A percentile compares a stretch with the other conserved stretches of the same genome.
Evolutionary conservation across 2,888 invertebrate species (phyloP).

Genomic region (Protodeltote pygarga): DNA sequence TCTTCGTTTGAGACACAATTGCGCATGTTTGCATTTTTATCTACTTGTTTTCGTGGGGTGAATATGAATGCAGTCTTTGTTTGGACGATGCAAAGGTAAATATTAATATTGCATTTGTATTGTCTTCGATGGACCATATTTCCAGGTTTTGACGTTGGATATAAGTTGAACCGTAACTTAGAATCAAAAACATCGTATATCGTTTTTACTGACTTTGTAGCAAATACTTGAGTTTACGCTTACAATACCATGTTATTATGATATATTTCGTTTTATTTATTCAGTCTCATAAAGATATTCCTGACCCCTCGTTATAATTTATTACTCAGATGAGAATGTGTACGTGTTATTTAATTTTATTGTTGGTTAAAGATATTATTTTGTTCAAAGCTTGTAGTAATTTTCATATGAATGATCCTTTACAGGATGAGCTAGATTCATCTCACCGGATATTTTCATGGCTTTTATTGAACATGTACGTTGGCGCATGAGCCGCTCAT

Average conservation of each 20-base stretch:
- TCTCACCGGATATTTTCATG: too few relatives aligned
- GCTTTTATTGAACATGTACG: too few relatives aligned
- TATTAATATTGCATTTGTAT: constrained; percentile 74
- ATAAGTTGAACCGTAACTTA: constrained; percentile 35
- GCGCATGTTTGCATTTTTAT: constrained; percentile 85
- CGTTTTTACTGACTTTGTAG: constrained; percentile 26
- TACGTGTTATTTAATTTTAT: constrained; percentile 41
- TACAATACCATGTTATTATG: constrained; percentile 36
- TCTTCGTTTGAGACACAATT: constrained; percentile 82
- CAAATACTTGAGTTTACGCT: constrained; percentile 30
- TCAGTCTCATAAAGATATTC: constrained; percentile 36
- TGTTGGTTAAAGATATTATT: constrained; percentile 33
- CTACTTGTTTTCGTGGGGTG: constrained; percentile 83
- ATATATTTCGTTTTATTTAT: constrained; percentile 45
- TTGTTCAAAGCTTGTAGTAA: constrained; percentile 12
- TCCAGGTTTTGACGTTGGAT: constrained; percentile 51
- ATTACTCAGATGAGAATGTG: constrained; percentile 35
- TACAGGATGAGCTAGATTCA: too few relatives aligned
- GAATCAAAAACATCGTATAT: constrained; percentile 25
- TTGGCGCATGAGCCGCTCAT: too few relatives aligned
- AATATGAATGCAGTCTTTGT: constrained; percentile 82
- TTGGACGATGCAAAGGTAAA: constrained; percentile 77
- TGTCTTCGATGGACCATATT: constrained; percentile 63
- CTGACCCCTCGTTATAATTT: constrained; percentile 36
- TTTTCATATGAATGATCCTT: not conserved